Base-by-base conservation (phyloP, 2,113 vertebrate genomes). In the Pyxicephalus adspersus region DNA sequence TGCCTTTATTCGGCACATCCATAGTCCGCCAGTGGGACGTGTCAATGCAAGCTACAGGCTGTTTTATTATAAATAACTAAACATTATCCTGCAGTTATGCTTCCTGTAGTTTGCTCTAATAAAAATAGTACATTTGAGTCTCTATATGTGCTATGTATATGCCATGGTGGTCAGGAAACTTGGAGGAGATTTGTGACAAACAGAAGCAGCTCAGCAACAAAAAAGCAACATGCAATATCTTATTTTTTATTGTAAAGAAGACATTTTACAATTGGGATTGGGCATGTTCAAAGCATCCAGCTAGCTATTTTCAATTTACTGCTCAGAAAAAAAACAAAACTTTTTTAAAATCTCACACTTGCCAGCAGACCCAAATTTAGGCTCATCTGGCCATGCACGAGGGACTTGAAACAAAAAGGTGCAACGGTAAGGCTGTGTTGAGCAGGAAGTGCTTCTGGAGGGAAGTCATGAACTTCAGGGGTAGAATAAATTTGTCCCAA, bases 121-220 rank as follows among this genome's bases (percentile, higher is more conserved):
- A 66, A 16, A 13, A 78, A 54, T 58, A 55, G 64, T 78, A 78
- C 63, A 54, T 58, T 57, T 67, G 34, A 78, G 29, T 45, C 51
- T 28, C 26, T 58, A 54, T 34, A 57, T 73, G 29, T 61, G 61
- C 72, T 61, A 34, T 61, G 31, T 75, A 45, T 75, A 31, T 63
- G 57, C 57, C 57, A 75, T 63, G 72, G 72, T 75, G 72, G 72
- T 75, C 31, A 75, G 72, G 16, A 61, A 45, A 75, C 34, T 26
- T 75, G 58, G 57, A 75, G 72, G 72, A 75, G 31, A 45, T 75
- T 26, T 73, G 71, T 17, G 52, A 60, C 38, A 34, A 61, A 58
- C 31, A 75, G 72, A 60, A 75, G 34, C 57, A 61, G 57, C 72
- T 61, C 55, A 75, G 17, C 57, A 61, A 63, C 72, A 61, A 73